These are phyloP conservation scores for Hemistola chrysoprasaria DNA, from an alignment of 2,888 invertebrate genomes.

Conservation along the genomic window DNA sequence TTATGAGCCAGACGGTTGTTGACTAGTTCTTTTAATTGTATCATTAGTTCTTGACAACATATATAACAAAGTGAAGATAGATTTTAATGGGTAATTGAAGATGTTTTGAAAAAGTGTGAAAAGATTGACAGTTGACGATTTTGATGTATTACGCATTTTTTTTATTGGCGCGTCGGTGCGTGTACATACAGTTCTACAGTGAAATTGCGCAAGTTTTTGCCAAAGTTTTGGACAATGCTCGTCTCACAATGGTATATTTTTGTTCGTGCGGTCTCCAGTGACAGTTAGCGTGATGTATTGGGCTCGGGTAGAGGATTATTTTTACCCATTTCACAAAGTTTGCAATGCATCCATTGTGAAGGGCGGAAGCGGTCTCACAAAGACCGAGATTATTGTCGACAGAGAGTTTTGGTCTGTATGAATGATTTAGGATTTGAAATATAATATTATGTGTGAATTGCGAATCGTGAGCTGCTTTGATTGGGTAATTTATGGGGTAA, in stretches of 20 bases:
- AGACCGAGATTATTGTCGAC: conserved; percentile 69
- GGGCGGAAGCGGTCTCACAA: conserved; percentile 76
- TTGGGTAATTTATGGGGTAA: conserved; percentile 9
- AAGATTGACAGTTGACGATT: conserved; percentile 40
- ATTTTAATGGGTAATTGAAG: conserved; percentile 40
- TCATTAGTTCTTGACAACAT: conserved; percentile 58
- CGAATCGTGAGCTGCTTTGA: conserved; percentile 35
- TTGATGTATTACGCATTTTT: conserved; percentile 39
- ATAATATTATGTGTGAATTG: conserved; percentile 46
- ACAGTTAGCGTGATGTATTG: conserved; percentile 81
- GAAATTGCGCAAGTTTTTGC: conserved; percentile 78
- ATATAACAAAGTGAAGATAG: conserved; percentile 45
- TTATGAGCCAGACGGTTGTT: conserved; percentile 59
- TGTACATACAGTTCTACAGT: too few species aligned
- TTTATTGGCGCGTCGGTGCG: conserved; percentile 52
- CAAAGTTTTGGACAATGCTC: conserved; percentile 72
- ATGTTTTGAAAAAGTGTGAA: conserved; percentile 43
- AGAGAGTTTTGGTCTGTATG: conserved; percentile 55
- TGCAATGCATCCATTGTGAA: conserved; percentile 76
- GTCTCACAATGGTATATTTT: conserved; percentile 76
- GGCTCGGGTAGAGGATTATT: conserved; percentile 74
- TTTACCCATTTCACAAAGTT: conserved; percentile 80
- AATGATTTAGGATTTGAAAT: conserved; percentile 62
- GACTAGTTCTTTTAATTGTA: conserved; percentile 62
- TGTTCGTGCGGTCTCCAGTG: conserved; percentile 78